phyloP scores from a whole-genome alignment of 2,888 invertebrate species.

The Eupithecia insigniata region DNA sequence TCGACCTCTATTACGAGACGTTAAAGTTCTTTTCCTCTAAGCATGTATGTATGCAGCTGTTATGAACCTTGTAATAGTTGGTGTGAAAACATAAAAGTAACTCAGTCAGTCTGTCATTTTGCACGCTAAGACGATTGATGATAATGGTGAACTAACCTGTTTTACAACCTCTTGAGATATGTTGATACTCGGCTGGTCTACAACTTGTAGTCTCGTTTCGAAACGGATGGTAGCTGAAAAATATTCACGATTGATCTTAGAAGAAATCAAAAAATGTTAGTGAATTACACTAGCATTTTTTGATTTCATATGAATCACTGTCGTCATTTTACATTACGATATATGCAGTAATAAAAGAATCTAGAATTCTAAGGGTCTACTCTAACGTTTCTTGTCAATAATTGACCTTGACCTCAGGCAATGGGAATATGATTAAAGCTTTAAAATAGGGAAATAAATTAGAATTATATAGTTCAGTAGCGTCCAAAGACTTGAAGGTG shows the following conservation, averaged over 20 bases:
- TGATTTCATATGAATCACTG: background rate
- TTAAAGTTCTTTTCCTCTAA: background rate
- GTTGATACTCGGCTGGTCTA: conserved; percentile 78
- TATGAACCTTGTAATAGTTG: background rate
- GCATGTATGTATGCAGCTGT: background rate
- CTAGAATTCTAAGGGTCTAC: no score
- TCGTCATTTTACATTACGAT: no score
- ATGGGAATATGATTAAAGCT: background rate
- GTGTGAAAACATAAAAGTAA: background rate
- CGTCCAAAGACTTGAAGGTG: background rate
- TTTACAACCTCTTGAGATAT: conserved; percentile 71
- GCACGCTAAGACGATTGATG: background rate
- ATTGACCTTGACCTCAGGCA: background rate
- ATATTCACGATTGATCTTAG: conserved; percentile 24
- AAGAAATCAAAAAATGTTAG: no score
- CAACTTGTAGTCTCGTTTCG: conserved; percentile 83
- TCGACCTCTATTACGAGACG: background rate
- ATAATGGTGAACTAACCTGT: conserved; percentile 58
- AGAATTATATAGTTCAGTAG: no score
- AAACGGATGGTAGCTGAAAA: conserved; percentile 85
- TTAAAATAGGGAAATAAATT: background rate
- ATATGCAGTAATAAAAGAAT: no score
- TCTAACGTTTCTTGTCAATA: no score
- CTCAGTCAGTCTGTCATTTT: background rate
- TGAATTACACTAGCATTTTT: no score